Evolutionary conservation across 2,113 vertebrate species (phyloP).

Genomic region (Gorsachius goisagi): DNA sequence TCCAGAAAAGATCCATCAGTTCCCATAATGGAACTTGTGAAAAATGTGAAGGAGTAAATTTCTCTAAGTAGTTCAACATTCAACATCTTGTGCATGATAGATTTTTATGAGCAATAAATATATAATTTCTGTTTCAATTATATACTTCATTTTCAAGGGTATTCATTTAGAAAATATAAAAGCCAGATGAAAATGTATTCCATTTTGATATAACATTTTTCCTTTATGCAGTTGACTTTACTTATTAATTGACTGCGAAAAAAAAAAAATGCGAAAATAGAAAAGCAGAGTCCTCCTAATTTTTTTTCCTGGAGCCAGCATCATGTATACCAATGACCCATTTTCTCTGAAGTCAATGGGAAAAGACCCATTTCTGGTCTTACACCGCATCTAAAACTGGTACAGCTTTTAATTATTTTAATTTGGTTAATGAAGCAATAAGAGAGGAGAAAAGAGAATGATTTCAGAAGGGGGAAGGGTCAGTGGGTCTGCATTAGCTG

Average conservation of each 20-base stretch:
- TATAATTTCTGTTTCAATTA: constrained; percentile 63
- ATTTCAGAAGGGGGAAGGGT: background rate
- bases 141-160: constrained; percentile 46
- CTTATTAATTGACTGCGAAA: background rate
- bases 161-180: constrained; percentile 51
- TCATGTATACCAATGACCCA: background rate
- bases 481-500: background rate
- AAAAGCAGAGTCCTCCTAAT: background rate
- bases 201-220: background rate
- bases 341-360: background rate
- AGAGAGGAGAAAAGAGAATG: background rate
- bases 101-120: constrained; percentile 55
- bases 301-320: background rate
- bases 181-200: background rate
- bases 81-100: constrained; percentile 33
- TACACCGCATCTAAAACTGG: background rate
- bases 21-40: constrained; percentile 53
- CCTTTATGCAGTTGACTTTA: background rate
- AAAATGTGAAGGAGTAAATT: constrained; percentile 64
- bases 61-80: constrained; percentile 62
- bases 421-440: background rate
- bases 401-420: background rate
- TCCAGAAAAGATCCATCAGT: constrained; percentile 61
- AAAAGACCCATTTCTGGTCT: background rate
- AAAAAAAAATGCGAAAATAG: background rate